A percentile compares a stretch with the other conserved stretches of the same genome.
Evolutionary conservation across 2,113 vertebrate species (phyloP).

Genomic region (Lanius collurio): DNA sequence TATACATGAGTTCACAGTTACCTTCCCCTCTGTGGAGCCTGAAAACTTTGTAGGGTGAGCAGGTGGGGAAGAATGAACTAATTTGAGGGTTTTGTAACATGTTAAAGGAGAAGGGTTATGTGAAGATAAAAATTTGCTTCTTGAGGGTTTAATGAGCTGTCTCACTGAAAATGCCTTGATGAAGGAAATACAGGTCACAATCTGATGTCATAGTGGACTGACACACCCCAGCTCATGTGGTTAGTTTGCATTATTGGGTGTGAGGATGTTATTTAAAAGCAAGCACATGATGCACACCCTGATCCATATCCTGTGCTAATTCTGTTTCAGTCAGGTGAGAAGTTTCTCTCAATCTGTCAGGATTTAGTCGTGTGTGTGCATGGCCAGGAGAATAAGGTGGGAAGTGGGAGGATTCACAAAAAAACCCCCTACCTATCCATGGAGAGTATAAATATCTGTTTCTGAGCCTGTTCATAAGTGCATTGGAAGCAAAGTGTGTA

Average conservation of each 20-base stretch:
- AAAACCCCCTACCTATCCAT: neutral
- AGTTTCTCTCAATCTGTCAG: neutral
- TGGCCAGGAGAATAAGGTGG: neutral
- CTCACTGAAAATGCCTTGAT: neutral
- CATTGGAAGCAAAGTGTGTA: neutral
- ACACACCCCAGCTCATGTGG: accelerated
- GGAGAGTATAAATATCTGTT: neutral
- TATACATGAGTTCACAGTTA: neutral
- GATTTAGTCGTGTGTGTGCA: neutral
- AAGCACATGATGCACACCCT: neutral
- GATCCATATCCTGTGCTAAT: neutral
- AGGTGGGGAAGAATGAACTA: neutral
- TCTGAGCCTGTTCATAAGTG: neutral
- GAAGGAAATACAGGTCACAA: neutral
- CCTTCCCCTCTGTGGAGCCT: neutral
- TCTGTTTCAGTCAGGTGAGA: neutral
- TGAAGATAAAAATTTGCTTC: neutral
- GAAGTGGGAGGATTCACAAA: neutral
- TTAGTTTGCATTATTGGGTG: neutral
- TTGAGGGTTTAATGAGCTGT: neutral
- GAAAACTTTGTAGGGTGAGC: neutral
- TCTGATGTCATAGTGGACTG: neutral
- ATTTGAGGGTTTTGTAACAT: neutral
- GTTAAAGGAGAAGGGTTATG: neutral
- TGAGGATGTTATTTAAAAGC: neutral